These are phyloP conservation scores for Battus philenor DNA, from an alignment of 1,140 invertebrate species.

Conservation along the genomic window DNA sequence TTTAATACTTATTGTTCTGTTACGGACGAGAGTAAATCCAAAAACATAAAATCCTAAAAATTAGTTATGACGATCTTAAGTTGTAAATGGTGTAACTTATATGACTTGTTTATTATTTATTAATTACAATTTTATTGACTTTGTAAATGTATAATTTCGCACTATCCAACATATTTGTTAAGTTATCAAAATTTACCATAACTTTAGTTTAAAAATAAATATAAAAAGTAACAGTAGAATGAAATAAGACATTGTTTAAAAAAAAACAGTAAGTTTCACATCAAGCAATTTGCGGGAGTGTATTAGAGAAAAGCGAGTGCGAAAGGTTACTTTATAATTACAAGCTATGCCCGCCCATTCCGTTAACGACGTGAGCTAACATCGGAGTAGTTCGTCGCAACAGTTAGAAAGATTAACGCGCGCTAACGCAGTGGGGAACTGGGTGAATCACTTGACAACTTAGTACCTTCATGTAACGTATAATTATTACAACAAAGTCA, in stretches of 20 bases:
- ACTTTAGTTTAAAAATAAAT: neutral
- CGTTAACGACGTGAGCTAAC: constrained; percentile 5
- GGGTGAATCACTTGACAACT: too few species aligned
- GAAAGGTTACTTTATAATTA: constrained; percentile 14
- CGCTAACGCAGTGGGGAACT: constrained; percentile 13
- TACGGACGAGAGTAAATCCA: too few species aligned
- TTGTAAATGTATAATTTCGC: too few species aligned
- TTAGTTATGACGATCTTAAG: too few species aligned
- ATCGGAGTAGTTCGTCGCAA: constrained; percentile 4
- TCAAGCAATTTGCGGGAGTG: constrained; percentile 8
- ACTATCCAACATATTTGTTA: too few species aligned
- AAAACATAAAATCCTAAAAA: too few species aligned
- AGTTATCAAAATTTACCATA: neutral
- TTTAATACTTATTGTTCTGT: too few species aligned
- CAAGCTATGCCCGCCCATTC: constrained; percentile 1
- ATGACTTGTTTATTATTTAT: too few species aligned
- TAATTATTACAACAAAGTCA: too few species aligned
- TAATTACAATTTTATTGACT: too few species aligned
- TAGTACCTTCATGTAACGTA: too few species aligned
- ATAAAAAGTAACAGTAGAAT: constrained; percentile 3
- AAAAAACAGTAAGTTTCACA: constrained; percentile 3
- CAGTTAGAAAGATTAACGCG: constrained; percentile 11
- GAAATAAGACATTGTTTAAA: constrained; percentile 5
- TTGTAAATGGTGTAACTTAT: too few species aligned
- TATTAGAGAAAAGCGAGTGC: constrained; percentile 8